Base-by-base conservation (phyloP, 2,888 invertebrate species). In the Pheosia gnoma region DNA sequence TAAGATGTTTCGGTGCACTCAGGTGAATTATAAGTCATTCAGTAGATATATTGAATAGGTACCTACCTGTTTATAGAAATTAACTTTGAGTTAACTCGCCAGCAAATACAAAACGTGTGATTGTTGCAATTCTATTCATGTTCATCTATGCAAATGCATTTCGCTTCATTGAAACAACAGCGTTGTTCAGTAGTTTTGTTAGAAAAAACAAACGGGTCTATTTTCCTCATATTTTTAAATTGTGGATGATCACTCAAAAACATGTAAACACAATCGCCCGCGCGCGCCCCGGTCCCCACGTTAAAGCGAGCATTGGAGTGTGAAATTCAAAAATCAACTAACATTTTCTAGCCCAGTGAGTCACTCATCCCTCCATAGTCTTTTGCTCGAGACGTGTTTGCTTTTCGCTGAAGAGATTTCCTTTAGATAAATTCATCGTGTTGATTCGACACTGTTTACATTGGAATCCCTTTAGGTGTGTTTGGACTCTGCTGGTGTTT, bases 241-340 rank as follows among this genome's bases (percentile, higher is more conserved):
- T 72, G 67, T 72, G 65, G 57, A 70, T 70, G 77, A 77, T 76
- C 74, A 77, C 67, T 70, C 70, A 69, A 73, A 72, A 77, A 74
- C 71, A 77, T 74, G 77, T 80, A 79, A 83, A 86, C 80, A 85
- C 77, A 85, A 85, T 80, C 79, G 80, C 72, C 75, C 69, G 67
- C 71, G 66, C 72, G 67, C 67, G 65, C 67, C 71, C 72, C 72
- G 63, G 66, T 66, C 77, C 74, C 70, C 77, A 78, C 82, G 87
- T 88, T 86, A 84, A 86, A 82, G 83, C 70, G 81, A 68, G 83
- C 85, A 86, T 79, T 87, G 85, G 84, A 86, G 88, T 85, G 86
- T 89, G 87, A 90, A 91, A 91, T 92, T 90, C 91, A 91, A 91
- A 91, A 92, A 92, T 93, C 92, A 91, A 93, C 90, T 91, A 90